Evolutionary conservation across 2,888 invertebrate genomes (phyloP).

Genomic region (Acleris literana): DNA sequence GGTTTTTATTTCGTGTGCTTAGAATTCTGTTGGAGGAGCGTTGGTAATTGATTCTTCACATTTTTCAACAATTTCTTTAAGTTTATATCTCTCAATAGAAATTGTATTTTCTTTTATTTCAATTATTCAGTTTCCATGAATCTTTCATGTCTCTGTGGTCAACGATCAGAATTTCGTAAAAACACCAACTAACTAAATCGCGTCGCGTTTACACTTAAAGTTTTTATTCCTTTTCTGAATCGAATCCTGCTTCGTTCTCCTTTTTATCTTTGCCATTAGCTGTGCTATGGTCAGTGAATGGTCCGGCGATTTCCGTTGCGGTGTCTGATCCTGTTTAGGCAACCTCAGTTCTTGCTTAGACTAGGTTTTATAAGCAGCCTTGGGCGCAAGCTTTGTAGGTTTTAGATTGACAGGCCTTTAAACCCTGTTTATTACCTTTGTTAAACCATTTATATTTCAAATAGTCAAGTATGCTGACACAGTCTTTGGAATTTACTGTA

Average conservation of each 20-base stretch:
- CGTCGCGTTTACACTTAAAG: slow-evolving; percentile 16
- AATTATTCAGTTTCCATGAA: slow-evolving; percentile 6
- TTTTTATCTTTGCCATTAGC: slow-evolving; percentile 31
- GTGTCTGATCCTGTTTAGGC: slow-evolving; percentile 18
- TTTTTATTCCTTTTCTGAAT: slow-evolving; percentile 19
- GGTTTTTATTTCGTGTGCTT: slow-evolving; percentile 15
- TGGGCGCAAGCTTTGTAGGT: slow-evolving; percentile 8
- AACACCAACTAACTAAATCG: slow-evolving; percentile 11
- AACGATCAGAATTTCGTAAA: slow-evolving; percentile 3
- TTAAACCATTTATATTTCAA: too few relatives aligned
- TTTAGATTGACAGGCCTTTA: slow-evolving; percentile 7
- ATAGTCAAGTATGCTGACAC: too few relatives aligned
- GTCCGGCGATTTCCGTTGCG: slow-evolving; percentile 29
- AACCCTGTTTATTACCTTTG: neutral
- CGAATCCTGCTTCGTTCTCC: slow-evolving; percentile 2
- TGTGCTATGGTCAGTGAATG: slow-evolving; percentile 23
- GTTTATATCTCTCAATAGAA: neutral
- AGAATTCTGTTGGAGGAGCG: slow-evolving; percentile 1
- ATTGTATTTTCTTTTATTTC: slow-evolving; percentile 1
- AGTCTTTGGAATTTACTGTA: too few relatives aligned
- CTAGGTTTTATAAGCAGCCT: slow-evolving; percentile 12
- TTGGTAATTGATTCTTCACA: slow-evolving; percentile 20
- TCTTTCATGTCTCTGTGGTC: neutral
- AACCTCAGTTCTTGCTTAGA: slow-evolving; percentile 2
- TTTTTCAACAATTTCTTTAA: too few relatives aligned